Conservation (phyloP, 1,140 invertebrate species). For the Lucilia sericata region DNA sequence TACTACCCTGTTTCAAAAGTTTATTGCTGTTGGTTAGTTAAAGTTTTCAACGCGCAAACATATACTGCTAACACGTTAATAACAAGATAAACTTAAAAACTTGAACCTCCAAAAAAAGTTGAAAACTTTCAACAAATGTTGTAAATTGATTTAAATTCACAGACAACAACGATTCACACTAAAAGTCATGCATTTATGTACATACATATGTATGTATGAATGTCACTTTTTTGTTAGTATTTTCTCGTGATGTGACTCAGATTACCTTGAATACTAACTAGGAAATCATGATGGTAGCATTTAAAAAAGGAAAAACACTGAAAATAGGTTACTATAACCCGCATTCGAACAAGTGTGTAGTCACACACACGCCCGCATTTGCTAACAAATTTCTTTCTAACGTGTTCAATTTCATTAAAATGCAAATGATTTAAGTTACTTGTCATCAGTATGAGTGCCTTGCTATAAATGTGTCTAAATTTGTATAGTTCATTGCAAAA, state of each 20-base stretch:
- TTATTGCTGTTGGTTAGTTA: too few species aligned
- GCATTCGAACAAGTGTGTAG: neutral
- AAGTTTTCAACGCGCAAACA: too few species aligned
- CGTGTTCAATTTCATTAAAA: constrained; percentile 37
- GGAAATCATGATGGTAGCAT: neutral
- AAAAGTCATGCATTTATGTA: too few species aligned
- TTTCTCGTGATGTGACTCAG: neutral
- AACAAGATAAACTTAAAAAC: too few species aligned
- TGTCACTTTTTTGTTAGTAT: neutral
- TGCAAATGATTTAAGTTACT: constrained; percentile 34
- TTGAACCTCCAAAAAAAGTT: too few species aligned
- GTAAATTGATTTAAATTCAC: neutral
- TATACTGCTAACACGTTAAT: too few species aligned
- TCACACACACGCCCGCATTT: neutral
- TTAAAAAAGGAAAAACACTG: neutral
- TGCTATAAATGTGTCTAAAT: neutral
- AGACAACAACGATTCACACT: too few species aligned
- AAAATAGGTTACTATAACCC: constrained; percentile 27
- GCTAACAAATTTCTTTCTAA: neutral
- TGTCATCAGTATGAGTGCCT: neutral
- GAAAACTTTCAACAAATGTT: neutral
- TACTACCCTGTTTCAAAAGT: too few species aligned
- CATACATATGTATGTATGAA: neutral
- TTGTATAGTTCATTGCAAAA: neutral
- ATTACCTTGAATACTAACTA: neutral